Percentiles rank a stretch among this genome's conserved stretches.
These are phyloP conservation scores for Prietella phreatophila DNA, from an alignment of 2,113 vertebrate species.

Conservation along the genomic window DNA sequence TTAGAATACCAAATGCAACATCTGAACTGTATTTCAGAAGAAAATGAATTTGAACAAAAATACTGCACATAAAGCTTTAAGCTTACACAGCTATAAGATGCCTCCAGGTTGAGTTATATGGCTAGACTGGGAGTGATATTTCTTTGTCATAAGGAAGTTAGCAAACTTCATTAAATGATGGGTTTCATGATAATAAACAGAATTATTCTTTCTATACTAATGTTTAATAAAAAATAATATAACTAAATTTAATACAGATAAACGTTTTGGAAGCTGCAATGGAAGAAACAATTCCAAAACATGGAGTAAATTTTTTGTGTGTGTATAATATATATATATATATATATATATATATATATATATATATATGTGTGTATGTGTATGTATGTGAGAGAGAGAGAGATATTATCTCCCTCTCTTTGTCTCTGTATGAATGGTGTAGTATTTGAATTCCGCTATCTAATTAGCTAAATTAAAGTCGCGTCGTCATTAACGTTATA, in stretches of 20 bases:
- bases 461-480: not conserved
- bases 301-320: not conserved
- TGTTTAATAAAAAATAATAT: not conserved
- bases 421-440: not conserved
- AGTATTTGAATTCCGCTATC: not conserved
- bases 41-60: not conserved
- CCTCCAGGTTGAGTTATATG: not conserved
- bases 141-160: slow-evolving; percentile 3
- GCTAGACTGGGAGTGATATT: not conserved
- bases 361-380: no score
- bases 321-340: no score
- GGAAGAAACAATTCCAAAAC: not conserved
- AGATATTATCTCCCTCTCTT: no score
- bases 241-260: not conserved
- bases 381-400: no score
- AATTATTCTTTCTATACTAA: not conserved
- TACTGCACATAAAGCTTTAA: not conserved
- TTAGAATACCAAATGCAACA: not conserved
- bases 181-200: not conserved
- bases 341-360: no score
- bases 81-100: not conserved
- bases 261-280: not conserved
- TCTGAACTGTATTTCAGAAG: not conserved
- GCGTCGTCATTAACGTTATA: not conserved
- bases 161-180: not conserved